Evolutionary conservation across 2,797 vertebrate species (phyloP), one percentile per base, ranked within the genome.

Genomic region (Helicolenus hilgendorfi): DNA sequence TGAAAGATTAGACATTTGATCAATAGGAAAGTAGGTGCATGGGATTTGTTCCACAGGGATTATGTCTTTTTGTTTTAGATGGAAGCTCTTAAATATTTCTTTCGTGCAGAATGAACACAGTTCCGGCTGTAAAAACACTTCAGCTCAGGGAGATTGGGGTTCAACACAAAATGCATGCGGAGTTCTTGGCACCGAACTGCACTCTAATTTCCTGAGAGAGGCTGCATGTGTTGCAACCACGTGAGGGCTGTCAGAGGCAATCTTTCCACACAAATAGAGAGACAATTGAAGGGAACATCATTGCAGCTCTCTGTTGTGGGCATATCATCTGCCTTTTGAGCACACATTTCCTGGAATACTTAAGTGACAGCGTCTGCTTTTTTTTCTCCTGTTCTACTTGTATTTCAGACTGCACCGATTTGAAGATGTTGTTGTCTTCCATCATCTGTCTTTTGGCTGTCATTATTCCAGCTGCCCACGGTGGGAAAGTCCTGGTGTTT

Each of bases 401-500:
- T 29, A 7, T 84, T 87, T 68, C 74, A 94, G 91, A 71, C 8
- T 6, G 24, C 24, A 53, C 18, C 0, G 60, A 79, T 56, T 36
- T 63, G 7, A 89, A 67, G 69, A 94, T 94, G 89, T 72, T 70
- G 79, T 45, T 78, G 20, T 58, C 62, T 67, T 60, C 26, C 22
- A 1, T 89, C 53, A 1, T 84, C 38, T 78, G 11, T 69, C n/a
- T 89, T 27, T n/a, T 87, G 31, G 33, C 33, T 27, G 35, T 41
- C 4, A 14, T 87, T 27, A 20, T 62, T 64, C 41, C 81, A 24
- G 13, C 58, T 13, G 11, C 70, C 27, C 29, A 64, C 11, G 4
- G 78, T 14, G 87, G 88, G 45, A 92, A 88, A 1, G 35, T 92
- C 67, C 45, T 94, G 70, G 89, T 95, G 3, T 87, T 93, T 49